phyloP scores from a whole-genome alignment of 64 coral and sea anemone genomes.

The Orbicella faveolata region DNA sequence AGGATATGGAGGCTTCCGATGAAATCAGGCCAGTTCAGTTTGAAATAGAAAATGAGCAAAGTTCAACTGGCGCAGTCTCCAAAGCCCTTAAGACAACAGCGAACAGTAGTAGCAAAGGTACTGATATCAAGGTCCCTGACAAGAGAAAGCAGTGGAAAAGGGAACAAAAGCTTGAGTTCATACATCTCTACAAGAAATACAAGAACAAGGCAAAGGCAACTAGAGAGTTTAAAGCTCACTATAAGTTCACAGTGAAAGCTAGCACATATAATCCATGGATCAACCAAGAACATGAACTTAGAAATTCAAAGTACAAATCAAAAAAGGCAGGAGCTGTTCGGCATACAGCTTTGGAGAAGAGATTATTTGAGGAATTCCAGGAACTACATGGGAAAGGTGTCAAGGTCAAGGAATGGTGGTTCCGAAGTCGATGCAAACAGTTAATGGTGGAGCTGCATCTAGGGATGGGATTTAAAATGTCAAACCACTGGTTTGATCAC shows the following conservation, averaged over 20 bases:
- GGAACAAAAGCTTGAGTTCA: constrained; percentile 16
- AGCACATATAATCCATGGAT: constrained; percentile 22
- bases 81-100: too few relatives aligned
- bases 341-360: too few relatives aligned
- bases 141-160: too few relatives aligned
- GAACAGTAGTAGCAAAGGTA: too few relatives aligned
- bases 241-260: constrained; percentile 14
- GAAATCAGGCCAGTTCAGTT: background rate
- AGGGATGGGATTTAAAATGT: constrained; percentile 23
- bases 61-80: constrained; percentile 8
- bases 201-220: constrained; percentile 10
- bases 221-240: constrained; percentile 17
- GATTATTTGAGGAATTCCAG: too few relatives aligned
- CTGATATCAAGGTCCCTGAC: too few relatives aligned
- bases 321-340: background rate
- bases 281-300: constrained; percentile 25
- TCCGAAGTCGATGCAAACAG: constrained; percentile 35
- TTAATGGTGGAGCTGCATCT: constrained; percentile 28
- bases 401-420: constrained; percentile 34
- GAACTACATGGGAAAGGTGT: constrained; percentile 26
- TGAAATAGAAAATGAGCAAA: constrained; percentile 23
- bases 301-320: constrained; percentile 17
- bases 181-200: constrained; percentile 10
- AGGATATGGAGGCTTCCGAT: too few relatives aligned
- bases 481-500: constrained; percentile 19